A percentile compares a stretch with the other conserved stretches of the same genome.
Evolutionary conservation across 2,113 vertebrate species (phyloP).

Genomic region (Myodes glareolus): DNA sequence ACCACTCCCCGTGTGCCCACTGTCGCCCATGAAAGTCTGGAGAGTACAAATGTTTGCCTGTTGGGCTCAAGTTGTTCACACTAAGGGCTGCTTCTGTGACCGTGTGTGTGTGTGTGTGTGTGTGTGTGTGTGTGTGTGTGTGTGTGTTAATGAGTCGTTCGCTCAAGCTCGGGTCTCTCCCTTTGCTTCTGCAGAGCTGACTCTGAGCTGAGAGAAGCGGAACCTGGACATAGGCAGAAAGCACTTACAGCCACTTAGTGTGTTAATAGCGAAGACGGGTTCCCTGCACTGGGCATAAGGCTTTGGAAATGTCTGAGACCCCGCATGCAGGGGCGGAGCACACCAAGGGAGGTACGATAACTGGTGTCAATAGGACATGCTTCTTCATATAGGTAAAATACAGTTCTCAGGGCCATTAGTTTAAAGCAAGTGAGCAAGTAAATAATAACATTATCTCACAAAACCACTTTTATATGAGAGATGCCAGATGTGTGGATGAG

Average conservation of each 20-base stretch:
- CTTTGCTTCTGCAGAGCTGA: background rate
- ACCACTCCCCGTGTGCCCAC: background rate
- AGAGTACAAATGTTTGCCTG: background rate
- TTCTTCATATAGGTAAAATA: background rate
- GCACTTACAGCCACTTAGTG: background rate
- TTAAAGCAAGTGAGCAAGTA: conserved; percentile 5
- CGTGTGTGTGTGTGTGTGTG: no score
- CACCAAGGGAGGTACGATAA: background rate
- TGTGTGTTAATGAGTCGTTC: background rate
- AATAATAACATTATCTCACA: background rate
- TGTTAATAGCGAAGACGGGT: background rate
- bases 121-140: no score
- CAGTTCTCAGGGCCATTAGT: background rate
- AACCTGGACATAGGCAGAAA: background rate
- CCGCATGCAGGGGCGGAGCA: background rate
- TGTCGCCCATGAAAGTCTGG: background rate
- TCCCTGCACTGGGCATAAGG: background rate
- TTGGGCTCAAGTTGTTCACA: background rate
- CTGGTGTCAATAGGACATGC: background rate
- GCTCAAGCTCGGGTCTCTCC: background rate
- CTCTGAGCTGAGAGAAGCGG: background rate
- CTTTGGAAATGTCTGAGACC: background rate
- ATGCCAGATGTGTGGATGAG: background rate
- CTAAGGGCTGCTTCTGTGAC: background rate
- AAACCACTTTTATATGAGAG: conserved; percentile 37